Percentiles rank a stretch among this genome's conserved stretches.
phyloP scores from a whole-genome alignment of 23 tunicate species.

The Styela clava region DNA sequence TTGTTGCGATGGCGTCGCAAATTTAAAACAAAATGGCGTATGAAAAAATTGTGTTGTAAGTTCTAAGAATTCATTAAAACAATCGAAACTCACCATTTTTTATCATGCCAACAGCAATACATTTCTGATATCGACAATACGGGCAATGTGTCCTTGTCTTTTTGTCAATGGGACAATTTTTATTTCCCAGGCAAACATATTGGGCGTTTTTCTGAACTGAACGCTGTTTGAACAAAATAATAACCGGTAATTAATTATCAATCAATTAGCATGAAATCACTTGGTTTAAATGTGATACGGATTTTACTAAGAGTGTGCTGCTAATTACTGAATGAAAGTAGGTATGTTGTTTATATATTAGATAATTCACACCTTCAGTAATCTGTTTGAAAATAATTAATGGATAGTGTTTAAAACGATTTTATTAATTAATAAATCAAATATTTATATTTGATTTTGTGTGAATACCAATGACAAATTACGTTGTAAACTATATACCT shows the following conservation, averaged over 20 bases:
- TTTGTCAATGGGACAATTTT: conserved; percentile 88
- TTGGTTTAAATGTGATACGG: neutral
- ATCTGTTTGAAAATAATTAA: no score
- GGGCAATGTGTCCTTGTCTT: conserved; percentile 99
- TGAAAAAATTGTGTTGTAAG: no score
- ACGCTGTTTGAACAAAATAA: conserved; percentile 50
- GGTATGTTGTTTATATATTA: neutral
- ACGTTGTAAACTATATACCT: no score
- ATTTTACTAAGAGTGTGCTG: no score
- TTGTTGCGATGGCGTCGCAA: no score
- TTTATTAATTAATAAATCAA: no score
- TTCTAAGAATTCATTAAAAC: no score
- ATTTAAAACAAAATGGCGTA: no score
- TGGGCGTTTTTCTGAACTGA: conserved; percentile 97
- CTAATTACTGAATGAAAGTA: no score
- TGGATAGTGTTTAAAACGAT: no score
- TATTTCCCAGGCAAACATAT: conserved; percentile 89
- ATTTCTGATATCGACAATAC: conserved; percentile 91
- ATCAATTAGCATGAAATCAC: neutral
- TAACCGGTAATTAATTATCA: neutral
- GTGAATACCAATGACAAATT: no score
- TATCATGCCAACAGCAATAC: conserved; percentile 90
- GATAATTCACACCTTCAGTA: neutral
- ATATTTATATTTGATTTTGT: no score
- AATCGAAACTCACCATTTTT: conserved; percentile 96